A percentile compares a stretch with the other conserved stretches of the same genome.
phyloP scores from a whole-genome alignment of 2,113 vertebrate genomes.

The Grammatotria lemairii region DNA sequence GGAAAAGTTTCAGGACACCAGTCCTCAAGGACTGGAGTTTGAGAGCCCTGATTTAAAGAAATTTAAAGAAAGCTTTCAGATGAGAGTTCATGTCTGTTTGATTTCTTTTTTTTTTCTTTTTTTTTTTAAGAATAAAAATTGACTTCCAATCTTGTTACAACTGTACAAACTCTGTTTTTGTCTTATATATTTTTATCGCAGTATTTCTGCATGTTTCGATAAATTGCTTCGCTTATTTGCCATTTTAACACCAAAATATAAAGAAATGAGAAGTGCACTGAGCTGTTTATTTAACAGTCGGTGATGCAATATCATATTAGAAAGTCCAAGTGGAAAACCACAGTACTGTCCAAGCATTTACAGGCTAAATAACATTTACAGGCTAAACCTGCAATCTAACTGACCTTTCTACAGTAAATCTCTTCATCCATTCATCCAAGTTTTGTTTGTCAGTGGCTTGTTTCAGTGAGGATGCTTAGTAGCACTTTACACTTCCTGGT shows the following conservation, averaged over 20 bases:
- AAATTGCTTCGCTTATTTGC: background rate
- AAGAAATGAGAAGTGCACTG: background rate
- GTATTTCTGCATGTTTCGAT: background rate
- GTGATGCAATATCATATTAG: background rate
- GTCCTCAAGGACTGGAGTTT: background rate
- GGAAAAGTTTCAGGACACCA: background rate
- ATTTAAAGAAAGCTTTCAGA: background rate
- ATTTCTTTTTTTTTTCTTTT: rapidly evolving
- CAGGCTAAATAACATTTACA: background rate
- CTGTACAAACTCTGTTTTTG: background rate
- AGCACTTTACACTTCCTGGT: background rate
- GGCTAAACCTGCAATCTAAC: background rate
- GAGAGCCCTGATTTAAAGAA: background rate
- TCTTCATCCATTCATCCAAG: background rate
- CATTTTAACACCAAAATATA: background rate
- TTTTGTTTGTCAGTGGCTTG: background rate
- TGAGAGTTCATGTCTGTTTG: background rate
- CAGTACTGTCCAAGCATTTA: background rate
- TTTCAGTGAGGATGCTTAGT: background rate
- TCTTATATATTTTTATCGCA: background rate
- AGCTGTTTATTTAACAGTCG: background rate
- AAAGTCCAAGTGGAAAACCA: background rate
- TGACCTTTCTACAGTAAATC: background rate
- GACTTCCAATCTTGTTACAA: background rate
- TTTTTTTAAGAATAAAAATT: background rate